These are phyloP conservation scores for Hypsopygia costalis DNA, from an alignment of 2,888 invertebrate species.

Conservation along the genomic window DNA sequence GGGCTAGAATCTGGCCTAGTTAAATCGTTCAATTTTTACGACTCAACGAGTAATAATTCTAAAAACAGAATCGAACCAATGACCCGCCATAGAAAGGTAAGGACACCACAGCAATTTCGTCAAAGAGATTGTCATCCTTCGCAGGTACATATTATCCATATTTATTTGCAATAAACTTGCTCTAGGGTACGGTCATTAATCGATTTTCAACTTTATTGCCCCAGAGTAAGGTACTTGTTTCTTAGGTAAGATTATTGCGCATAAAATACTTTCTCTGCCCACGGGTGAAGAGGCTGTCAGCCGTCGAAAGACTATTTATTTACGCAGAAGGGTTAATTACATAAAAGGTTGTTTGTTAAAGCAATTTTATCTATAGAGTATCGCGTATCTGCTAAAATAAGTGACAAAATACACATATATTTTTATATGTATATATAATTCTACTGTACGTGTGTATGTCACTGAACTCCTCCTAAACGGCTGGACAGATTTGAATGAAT, in stretches of 20 bases:
- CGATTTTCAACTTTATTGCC: background rate
- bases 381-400: too few relatives aligned
- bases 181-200: background rate
- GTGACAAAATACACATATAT: too few relatives aligned
- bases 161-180: conserved; percentile 2
- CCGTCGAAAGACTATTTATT: conserved; percentile 1
- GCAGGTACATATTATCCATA: background rate
- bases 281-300: conserved; percentile 1
- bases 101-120: background rate
- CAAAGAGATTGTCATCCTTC: background rate
- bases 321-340: conserved; percentile 6
- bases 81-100: background rate
- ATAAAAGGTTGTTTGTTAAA: conserved; percentile 5
- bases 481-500: too few relatives aligned
- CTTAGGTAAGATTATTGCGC: background rate
- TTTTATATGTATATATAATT: too few relatives aligned
- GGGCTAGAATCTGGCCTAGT: too few relatives aligned
- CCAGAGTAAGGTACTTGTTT: background rate
- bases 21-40: too few relatives aligned
- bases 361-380: background rate
- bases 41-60: too few relatives aligned
- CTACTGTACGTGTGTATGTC: too few relatives aligned
- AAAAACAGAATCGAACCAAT: background rate
- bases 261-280: conserved; percentile 1
- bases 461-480: too few relatives aligned